Conservation (phyloP, 2,888 invertebrate genomes). For the Eupithecia centaureata region DNA sequence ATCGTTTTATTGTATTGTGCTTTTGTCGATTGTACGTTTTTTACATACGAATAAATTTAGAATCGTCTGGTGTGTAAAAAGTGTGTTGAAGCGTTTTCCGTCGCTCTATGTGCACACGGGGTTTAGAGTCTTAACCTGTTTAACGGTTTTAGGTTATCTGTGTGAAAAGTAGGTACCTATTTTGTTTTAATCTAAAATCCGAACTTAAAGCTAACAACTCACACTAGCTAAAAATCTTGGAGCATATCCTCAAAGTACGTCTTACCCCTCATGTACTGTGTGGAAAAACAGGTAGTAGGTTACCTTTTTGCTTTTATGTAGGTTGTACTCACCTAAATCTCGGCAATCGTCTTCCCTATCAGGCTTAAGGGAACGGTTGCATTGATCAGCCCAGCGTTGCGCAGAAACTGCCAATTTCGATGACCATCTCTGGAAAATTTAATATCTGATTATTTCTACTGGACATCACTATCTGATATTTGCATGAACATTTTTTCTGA, state of each 20-base stretch:
- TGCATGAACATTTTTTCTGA: too few relatives aligned
- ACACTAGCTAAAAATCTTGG: neutral
- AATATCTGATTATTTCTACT: neutral
- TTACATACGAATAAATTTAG: too few relatives aligned
- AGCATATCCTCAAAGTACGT: neutral
- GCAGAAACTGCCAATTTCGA: conserved; percentile 63
- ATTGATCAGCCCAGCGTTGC: conserved; percentile 76
- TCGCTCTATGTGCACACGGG: neutral
- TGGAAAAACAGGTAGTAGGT: too few relatives aligned
- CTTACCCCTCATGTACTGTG: neutral
- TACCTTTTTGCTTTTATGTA: too few relatives aligned
- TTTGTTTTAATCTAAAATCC: neutral
- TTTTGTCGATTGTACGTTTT: too few relatives aligned
- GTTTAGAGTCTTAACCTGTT: too few relatives aligned
- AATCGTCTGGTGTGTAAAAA: too few relatives aligned
- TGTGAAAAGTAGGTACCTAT: neutral
- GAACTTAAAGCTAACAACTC: neutral
- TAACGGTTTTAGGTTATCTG: neutral
- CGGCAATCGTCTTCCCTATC: conserved; percentile 69
- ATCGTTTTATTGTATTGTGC: too few relatives aligned
- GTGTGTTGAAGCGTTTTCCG: neutral
- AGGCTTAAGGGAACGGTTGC: conserved; percentile 58
- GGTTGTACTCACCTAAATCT: conserved; percentile 59
- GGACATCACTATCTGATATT: too few relatives aligned
- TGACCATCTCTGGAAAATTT: conserved; percentile 66